A percentile compares a stretch with the other conserved stretches of the same genome.
phyloP scores from a whole-genome alignment of 2,797 vertebrate genomes.

The Syngnathus rostellatus region DNA sequence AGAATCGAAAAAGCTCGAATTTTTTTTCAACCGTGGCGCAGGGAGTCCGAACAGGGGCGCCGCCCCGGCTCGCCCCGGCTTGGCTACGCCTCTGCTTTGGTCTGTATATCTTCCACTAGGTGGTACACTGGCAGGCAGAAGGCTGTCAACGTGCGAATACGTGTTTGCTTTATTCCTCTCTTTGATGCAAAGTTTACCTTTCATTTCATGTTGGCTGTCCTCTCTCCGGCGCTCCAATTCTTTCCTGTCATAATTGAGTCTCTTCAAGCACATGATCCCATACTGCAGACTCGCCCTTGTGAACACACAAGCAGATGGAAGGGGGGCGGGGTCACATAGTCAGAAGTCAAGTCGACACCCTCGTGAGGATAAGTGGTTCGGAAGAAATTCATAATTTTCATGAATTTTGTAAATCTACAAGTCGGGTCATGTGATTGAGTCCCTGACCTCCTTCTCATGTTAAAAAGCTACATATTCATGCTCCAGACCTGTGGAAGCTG shows the following conservation, averaged over 20 bases:
- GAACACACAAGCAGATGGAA: slow-evolving; percentile 16
- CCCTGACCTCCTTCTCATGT: not conserved
- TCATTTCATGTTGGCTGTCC: slow-evolving; percentile 87
- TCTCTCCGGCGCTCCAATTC: slow-evolving; percentile 87
- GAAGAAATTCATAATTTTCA: too few relatives aligned
- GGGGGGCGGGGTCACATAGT: not conserved
- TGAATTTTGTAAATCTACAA: too few relatives aligned
- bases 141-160: slow-evolving; percentile 1
- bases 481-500: slow-evolving; percentile 86
- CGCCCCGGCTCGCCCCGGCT: too few relatives aligned
- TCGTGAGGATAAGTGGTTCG: not conserved
- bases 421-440: not conserved
- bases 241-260: slow-evolving; percentile 94
- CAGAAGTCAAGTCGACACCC: not conserved
- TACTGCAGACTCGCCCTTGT: slow-evolving; percentile 88
- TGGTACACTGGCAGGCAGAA: slow-evolving; percentile 33
- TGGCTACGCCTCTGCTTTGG: slow-evolving; percentile 8
- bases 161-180: slow-evolving; percentile 49
- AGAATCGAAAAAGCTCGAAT: too few relatives aligned
- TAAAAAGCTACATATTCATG: slow-evolving; percentile 9
- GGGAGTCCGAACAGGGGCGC: too few relatives aligned
- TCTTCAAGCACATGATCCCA: slow-evolving; percentile 96
- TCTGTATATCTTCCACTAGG: slow-evolving; percentile 51
- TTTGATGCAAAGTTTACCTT: slow-evolving; percentile 68
- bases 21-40: too few relatives aligned